Evolutionary conservation across 1,140 invertebrate genomes (phyloP), one percentile per base, ranked within the genome.

Genomic region (Protaetia brevitarsis): DNA sequence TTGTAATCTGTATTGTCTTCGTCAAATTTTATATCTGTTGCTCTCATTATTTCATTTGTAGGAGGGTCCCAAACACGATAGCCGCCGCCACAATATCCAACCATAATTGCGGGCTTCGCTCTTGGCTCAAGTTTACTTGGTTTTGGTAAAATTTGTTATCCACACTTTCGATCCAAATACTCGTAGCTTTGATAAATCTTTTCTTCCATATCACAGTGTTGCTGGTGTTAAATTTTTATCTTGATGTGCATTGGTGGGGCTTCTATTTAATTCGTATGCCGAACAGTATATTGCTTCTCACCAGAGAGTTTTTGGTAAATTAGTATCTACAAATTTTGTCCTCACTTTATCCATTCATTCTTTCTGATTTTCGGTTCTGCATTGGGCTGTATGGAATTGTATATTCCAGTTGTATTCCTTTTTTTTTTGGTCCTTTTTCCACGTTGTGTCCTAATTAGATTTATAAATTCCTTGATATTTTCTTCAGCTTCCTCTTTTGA

Each of bases 341-440:
- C 70, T 66, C 61, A 37, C 65, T 26, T 36, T 66, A 7, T 70
- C 68, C 0, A 73, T 11, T 21, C 72, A 37, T 26, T 57, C 21
- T 74, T 31, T 66, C 76, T 77, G 21, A 70, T 67, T 2, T 76
- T 63, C 77, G 77, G 68, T 80, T 80, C 62, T 76, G 73, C 66
- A 80, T 64, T 7, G 77, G 77, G 6, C 68, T 75, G 61, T 78
- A 77, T 2, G 74, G 66, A 26, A 72, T 69, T 3, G 71, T 76
- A 23, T 63, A 31, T 57, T 75, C 66, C 68, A 73, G 65, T 57
- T 66, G 26, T 61, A 77, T 76, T 34, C 80, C 26, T 74, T 68
- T 60, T 69, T 65, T 65, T 23, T 23, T 29, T 63, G 13, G 26
- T 19, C n/a, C 30, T n/a, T 4, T 6, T 29, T 36, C 11, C 5